These are phyloP conservation scores for Ormyrus rosae DNA, from an alignment of 2,888 invertebrate genomes.

Conservation along the genomic window DNA sequence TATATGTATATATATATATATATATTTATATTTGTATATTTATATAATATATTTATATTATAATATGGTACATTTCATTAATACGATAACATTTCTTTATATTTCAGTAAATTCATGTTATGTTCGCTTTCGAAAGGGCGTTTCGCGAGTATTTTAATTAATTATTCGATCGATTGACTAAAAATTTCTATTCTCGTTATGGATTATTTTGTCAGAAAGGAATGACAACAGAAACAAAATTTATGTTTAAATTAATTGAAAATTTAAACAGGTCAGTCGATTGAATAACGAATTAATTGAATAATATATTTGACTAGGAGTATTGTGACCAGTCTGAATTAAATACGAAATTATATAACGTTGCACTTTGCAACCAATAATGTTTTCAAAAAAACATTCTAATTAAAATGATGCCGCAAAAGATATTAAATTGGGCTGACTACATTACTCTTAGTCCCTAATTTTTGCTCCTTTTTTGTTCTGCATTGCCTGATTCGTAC, in stretches of 20 bases:
- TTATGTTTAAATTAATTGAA: neutral
- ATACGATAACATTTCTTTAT: slow-evolving; percentile 51
- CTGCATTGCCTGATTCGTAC: slow-evolving; percentile 1
- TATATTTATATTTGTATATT: slow-evolving; percentile 59
- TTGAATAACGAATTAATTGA: slow-evolving; percentile 35
- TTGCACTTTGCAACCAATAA: no score
- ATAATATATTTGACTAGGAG: neutral
- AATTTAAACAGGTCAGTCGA: slow-evolving; percentile 31
- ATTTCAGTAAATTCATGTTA: slow-evolving; percentile 34
- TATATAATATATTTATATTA: slow-evolving; percentile 53
- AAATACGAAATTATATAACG: no score
- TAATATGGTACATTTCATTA: slow-evolving; percentile 54
- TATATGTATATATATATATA: slow-evolving; percentile 60
- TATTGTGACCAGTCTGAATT: no score
- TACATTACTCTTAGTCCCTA: neutral
- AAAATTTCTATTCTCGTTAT: neutral
- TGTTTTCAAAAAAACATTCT: no score
- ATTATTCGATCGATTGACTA: slow-evolving; percentile 32
- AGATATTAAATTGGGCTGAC: no score
- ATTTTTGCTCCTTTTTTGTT: neutral
- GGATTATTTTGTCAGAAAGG: neutral
- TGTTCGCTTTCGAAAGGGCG: slow-evolving; percentile 32
- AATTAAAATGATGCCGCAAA: no score
- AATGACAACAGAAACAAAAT: neutral
- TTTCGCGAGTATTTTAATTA: slow-evolving; percentile 38